A percentile compares a stretch with the other conserved stretches of the same genome.
These are phyloP conservation scores for Acanthurus leucopareius DNA, from an alignment of 2,797 vertebrate species.

Conservation along the genomic window DNA sequence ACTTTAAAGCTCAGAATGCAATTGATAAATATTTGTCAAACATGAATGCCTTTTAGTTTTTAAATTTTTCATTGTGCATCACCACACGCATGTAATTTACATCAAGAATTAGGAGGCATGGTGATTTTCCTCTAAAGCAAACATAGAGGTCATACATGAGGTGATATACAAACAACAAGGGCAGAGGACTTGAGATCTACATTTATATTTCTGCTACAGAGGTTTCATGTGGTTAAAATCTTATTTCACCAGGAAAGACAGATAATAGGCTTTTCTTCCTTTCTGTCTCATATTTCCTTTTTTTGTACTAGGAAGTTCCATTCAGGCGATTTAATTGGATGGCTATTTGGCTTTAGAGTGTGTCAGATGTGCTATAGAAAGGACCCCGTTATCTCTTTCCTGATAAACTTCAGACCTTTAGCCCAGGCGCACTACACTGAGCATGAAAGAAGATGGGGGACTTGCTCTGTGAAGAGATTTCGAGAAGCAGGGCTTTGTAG, in stretches of 20 bases:
- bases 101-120: background rate
- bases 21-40: background rate
- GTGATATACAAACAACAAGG: conserved; percentile 20
- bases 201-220: background rate
- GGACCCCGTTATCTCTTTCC: conserved; percentile 53
- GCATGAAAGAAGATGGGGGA: conserved; percentile 52
- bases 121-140: background rate
- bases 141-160: too few species aligned
- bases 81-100: conserved; percentile 3
- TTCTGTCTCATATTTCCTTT: conserved; percentile 33
- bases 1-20: background rate
- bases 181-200: conserved; percentile 18
- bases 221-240: background rate
- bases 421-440: conserved; percentile 43
- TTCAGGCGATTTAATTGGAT: conserved; percentile 52
- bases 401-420: conserved; percentile 68
- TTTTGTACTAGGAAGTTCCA: conserved; percentile 29
- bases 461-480: conserved; percentile 63
- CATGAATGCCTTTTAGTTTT: background rate
- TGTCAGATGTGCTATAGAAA: conserved; percentile 48
- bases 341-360: conserved; percentile 33
- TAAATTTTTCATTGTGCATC: background rate
- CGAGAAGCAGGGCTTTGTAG: conserved; percentile 62
- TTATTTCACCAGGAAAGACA: background rate
- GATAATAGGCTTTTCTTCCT: conserved; percentile 21